Evolutionary conservation across 2,888 invertebrate genomes (phyloP).

Genomic region (Platerodrilus igneus): DNA sequence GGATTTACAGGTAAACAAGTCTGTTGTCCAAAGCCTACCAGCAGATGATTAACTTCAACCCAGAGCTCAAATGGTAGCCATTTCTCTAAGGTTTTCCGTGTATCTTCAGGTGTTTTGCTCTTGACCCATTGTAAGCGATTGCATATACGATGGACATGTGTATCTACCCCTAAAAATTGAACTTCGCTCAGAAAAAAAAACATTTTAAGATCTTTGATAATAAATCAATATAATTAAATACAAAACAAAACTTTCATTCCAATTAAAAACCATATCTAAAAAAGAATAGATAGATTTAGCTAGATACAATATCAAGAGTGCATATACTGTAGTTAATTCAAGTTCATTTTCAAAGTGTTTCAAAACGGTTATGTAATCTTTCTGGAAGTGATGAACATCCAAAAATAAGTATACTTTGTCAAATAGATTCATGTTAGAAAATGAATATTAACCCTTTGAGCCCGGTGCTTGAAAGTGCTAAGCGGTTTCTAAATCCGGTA

Average conservation of each 20-base stretch:
- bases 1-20: slow-evolving; percentile 81
- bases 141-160: slow-evolving; percentile 93
- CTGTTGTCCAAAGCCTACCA: slow-evolving; percentile 98
- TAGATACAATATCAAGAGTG: no score
- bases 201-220: not conserved
- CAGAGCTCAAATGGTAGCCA: slow-evolving; percentile 86
- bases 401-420: no score
- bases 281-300: no score
- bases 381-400: no score
- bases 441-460: no score
- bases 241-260: not conserved
- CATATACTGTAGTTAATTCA: no score
- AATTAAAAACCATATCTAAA: not conserved
- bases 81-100: slow-evolving; percentile 73
- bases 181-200: no score
- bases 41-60: slow-evolving; percentile 81
- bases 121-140: slow-evolving; percentile 88
- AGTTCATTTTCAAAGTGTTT: no score
- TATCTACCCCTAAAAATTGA: slow-evolving; percentile 84
- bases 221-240: not conserved
- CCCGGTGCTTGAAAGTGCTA: no score
- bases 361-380: no score
- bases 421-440: no score
- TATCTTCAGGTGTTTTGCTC: slow-evolving; percentile 83
- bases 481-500: no score